Evolutionary conservation across 2,888 invertebrate genomes (phyloP).

Genomic region (Coremacera marginata): DNA sequence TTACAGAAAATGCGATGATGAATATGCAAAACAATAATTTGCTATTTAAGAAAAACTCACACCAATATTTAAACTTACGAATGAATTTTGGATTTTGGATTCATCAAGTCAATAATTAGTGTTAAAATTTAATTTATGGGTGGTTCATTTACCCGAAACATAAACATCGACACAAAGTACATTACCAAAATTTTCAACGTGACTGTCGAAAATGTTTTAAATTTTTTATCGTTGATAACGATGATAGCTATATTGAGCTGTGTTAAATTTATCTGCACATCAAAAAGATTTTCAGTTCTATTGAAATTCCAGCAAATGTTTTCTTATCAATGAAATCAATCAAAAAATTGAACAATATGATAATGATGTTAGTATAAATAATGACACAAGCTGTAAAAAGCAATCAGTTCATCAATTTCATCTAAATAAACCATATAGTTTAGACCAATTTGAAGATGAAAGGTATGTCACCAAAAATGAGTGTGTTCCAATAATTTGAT

Average conservation of each 20-base stretch:
- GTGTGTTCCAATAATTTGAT: background rate
- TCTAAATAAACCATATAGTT: slow-evolving; percentile 50
- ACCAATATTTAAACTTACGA: too few relatives aligned
- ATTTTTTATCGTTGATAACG: slow-evolving; percentile 7
- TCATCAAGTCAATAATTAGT: too few relatives aligned
- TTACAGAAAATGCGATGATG: too few relatives aligned
- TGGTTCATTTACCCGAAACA: too few relatives aligned
- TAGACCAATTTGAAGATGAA: slow-evolving; percentile 55
- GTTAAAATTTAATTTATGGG: too few relatives aligned
- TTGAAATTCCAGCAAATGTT: background rate
- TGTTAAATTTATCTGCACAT: slow-evolving; percentile 22
- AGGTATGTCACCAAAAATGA: slow-evolving; percentile 53
- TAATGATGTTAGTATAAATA: slow-evolving; percentile 58
- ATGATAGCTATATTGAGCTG: background rate
- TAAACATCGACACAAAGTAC: background rate
- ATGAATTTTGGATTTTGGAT: too few relatives aligned
- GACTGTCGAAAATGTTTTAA: background rate
- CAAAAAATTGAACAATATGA: slow-evolving; percentile 32
- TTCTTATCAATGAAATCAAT: slow-evolving; percentile 19
- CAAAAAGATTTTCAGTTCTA: background rate
- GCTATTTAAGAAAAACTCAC: too few relatives aligned
- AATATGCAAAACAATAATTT: too few relatives aligned
- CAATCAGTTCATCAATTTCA: slow-evolving; percentile 59
- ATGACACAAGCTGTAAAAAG: slow-evolving; percentile 45
- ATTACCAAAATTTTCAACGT: background rate